phyloP scores from a whole-genome alignment of 2,113 vertebrate species.

The Fukomys damarensis region DNA sequence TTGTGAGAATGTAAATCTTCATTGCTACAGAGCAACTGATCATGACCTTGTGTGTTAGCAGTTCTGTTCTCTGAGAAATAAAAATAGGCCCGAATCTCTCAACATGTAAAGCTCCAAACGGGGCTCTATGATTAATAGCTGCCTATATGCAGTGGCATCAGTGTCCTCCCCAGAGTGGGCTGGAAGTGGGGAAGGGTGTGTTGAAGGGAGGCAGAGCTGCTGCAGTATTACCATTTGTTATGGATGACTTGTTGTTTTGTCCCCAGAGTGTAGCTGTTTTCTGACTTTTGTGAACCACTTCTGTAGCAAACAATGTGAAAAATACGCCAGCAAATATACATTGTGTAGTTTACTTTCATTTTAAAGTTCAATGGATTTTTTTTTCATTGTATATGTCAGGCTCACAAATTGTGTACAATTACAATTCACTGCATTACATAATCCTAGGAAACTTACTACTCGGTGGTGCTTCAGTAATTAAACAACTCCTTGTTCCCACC shows the following conservation, averaged over 20 bases:
- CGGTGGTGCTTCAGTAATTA: constrained; percentile 14
- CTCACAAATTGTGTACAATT: not conserved
- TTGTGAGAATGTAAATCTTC: constrained; percentile 72
- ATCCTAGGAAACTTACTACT: not conserved
- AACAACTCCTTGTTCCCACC: not conserved
- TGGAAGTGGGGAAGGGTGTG: not conserved
- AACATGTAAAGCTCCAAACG: constrained; percentile 74
- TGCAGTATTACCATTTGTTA: not conserved
- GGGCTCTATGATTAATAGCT: constrained; percentile 77
- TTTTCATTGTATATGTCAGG: not conserved
- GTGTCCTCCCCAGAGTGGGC: not conserved
- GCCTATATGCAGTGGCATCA: constrained; percentile 45
- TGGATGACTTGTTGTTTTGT: constrained; percentile 52
- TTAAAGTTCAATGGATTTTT: constrained; percentile 11
- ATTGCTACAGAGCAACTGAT: constrained; percentile 49
- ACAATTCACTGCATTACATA: constrained; percentile 1
- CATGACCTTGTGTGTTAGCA: constrained; percentile 74
- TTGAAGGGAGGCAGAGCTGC: not conserved
- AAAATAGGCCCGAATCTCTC: constrained; percentile 76
- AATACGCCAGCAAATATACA: not conserved
- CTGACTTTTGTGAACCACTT: constrained; percentile 47
- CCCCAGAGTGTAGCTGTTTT: constrained; percentile 13
- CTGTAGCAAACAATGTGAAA: constrained; percentile 51
- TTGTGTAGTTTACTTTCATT: not conserved
- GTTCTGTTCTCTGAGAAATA: constrained; percentile 71